Conservation (phyloP, 2,888 invertebrate genomes). For the Agonopterix subpropinquella region DNA sequence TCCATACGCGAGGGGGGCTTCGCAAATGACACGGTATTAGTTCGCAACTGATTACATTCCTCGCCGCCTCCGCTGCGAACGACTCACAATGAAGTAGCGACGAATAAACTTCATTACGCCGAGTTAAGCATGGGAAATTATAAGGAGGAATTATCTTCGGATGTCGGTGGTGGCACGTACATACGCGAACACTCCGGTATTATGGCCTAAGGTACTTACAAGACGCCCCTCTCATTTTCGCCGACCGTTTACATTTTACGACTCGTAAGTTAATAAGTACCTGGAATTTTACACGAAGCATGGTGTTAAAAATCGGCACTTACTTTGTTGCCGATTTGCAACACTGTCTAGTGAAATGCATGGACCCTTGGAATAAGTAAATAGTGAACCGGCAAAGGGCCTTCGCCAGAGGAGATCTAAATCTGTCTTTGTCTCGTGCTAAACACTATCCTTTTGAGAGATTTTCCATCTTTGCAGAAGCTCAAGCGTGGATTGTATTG, state of each 20-base stretch:
- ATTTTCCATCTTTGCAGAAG: conserved; percentile 62
- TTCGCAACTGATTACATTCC: conserved; percentile 74
- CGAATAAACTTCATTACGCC: conserved; percentile 73
- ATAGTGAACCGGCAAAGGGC: conserved; percentile 60
- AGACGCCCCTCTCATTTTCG: conserved; percentile 38
- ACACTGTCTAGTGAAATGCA: conserved; percentile 42
- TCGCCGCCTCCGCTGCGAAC: conserved; percentile 57
- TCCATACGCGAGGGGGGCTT: conserved; percentile 68
- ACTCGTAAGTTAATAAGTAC: conserved; percentile 32
- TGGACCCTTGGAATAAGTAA: conserved; percentile 60
- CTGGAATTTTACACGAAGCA: conserved; percentile 28
- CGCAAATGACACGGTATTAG: conserved; percentile 67
- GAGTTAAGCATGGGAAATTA: conserved; percentile 72
- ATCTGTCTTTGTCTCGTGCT: conserved; percentile 69
- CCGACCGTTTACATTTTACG: conserved; percentile 33
- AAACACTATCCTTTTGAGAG: conserved; percentile 70
- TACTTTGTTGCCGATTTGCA: conserved; percentile 45
- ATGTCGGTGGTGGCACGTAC: conserved; percentile 53
- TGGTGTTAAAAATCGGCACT: conserved; percentile 31
- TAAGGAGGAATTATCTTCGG: conserved; percentile 71
- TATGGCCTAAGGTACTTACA: conserved; percentile 52
- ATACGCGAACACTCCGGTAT: conserved; percentile 49
- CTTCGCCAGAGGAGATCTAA: conserved; percentile 56
- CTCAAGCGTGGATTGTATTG: conserved; percentile 52
- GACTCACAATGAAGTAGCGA: conserved; percentile 69